Conservation (phyloP, 2,797 vertebrate genomes). For the Myotis daubentonii region DNA sequence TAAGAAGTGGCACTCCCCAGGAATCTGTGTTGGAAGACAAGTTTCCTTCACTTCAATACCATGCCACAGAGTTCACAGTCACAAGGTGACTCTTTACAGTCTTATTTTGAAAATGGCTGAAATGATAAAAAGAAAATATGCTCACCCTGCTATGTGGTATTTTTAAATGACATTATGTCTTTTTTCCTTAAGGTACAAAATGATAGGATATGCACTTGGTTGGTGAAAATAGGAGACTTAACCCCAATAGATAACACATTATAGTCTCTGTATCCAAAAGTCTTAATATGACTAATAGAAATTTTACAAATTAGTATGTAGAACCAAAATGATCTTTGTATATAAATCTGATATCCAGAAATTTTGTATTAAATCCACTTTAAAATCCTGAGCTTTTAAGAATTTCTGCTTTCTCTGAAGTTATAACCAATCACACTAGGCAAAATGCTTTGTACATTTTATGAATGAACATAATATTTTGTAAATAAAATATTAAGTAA, state of each 20-base stretch:
- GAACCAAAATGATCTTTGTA: not conserved
- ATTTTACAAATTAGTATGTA: not conserved
- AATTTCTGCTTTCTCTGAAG: not conserved
- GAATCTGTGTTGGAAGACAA: conserved; percentile 13
- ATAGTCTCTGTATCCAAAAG: not conserved
- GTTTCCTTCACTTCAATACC: not conserved
- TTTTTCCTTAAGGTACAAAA: not conserved
- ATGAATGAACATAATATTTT: not conserved
- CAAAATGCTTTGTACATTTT: not conserved
- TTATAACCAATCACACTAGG: not conserved
- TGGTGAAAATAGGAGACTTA: not conserved
- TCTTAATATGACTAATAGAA: not conserved
- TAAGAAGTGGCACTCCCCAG: not conserved
- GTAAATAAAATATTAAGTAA: not conserved
- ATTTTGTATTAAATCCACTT: not conserved
- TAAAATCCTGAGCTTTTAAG: not conserved
- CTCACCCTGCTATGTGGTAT: not conserved
- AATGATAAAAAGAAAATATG: conserved; percentile 19
- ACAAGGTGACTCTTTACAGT: not conserved
- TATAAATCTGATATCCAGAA: not conserved
- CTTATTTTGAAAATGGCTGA: conserved; percentile 49
- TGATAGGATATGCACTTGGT: not conserved
- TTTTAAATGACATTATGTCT: not conserved
- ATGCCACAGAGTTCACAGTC: not conserved
- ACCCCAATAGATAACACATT: not conserved